Conservation (phyloP, 2,888 invertebrate genomes). For the Cataglyphis livida region DNA sequence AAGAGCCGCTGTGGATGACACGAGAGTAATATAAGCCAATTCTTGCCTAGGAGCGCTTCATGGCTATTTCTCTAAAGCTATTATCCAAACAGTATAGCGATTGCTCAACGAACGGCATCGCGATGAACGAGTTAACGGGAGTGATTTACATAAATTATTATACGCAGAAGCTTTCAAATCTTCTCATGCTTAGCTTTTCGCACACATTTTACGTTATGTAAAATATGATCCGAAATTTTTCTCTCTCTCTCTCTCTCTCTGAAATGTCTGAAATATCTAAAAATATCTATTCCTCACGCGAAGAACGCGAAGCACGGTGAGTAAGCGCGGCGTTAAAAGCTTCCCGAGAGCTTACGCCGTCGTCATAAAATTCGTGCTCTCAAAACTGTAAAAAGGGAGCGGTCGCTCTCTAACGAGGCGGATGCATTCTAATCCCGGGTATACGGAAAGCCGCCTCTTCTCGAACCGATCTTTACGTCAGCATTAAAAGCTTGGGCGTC, state of each 20-base stretch:
- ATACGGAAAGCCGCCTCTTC: slow-evolving; percentile 23
- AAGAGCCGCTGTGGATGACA: background rate
- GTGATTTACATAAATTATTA: slow-evolving; percentile 29
- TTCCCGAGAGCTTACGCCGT: slow-evolving; percentile 9
- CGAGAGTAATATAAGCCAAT: background rate
- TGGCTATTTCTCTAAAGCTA: background rate
- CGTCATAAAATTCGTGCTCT: slow-evolving; percentile 45
- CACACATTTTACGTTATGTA: background rate
- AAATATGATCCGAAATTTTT: slow-evolving; percentile 27
- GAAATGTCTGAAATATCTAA: slow-evolving; percentile 30
- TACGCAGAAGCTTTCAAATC: background rate
- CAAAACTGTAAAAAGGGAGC: slow-evolving; percentile 35
- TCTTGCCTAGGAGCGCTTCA: background rate
- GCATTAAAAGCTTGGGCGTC: slow-evolving; percentile 28
- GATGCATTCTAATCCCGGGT: slow-evolving; percentile 43
- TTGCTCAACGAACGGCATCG: background rate
- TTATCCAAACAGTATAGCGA: slow-evolving; percentile 5
- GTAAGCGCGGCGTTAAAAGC: slow-evolving; percentile 35
- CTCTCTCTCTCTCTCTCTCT: background rate
- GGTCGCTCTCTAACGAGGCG: slow-evolving; percentile 25
- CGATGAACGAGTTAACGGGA: background rate
- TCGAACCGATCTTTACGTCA: slow-evolving; percentile 19
- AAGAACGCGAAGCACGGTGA: background rate
- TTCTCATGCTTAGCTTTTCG: background rate
- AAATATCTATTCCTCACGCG: slow-evolving; percentile 28